phyloP scores from a whole-genome alignment of 2,888 invertebrate genomes.

The Tholera decimalis region DNA sequence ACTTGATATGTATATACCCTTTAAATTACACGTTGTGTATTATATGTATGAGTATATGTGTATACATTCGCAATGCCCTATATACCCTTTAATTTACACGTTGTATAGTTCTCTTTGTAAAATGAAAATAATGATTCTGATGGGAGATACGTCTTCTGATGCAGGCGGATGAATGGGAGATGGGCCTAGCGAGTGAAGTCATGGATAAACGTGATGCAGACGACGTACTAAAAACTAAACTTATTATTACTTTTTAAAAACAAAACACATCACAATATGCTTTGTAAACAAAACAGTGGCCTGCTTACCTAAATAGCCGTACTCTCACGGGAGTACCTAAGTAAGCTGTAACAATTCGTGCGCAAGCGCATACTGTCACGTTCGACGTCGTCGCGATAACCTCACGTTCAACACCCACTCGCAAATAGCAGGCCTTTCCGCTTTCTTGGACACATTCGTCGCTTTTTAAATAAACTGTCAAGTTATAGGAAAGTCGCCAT shows the following conservation, averaged over 20 bases:
- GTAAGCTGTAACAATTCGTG: constrained; percentile 38
- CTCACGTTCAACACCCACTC: constrained; percentile 76
- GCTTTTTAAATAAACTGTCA: constrained; percentile 59
- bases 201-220: neutral
- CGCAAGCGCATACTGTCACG: constrained; percentile 67
- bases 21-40: too few relatives aligned
- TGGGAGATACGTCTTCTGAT: too few relatives aligned
- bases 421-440: constrained; percentile 74
- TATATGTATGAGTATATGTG: too few relatives aligned
- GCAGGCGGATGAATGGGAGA: too few relatives aligned
- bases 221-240: too few relatives aligned
- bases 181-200: neutral
- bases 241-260: too few relatives aligned
- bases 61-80: too few relatives aligned
- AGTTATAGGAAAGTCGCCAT: constrained; percentile 30
- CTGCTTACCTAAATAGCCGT: constrained; percentile 71
- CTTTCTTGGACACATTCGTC: constrained; percentile 73
- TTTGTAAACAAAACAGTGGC: constrained; percentile 54
- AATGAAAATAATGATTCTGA: too few relatives aligned
- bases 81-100: too few relatives aligned
- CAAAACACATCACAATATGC: constrained; percentile 4
- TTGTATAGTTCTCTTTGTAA: too few relatives aligned
- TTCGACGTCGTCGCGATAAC: constrained; percentile 68
- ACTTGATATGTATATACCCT: too few relatives aligned
- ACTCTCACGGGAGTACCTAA: constrained; percentile 58